These are phyloP conservation scores for Patiria miniata DNA, from an alignment of 35 echinoderm and acorn worm species.

Conservation along the genomic window DNA sequence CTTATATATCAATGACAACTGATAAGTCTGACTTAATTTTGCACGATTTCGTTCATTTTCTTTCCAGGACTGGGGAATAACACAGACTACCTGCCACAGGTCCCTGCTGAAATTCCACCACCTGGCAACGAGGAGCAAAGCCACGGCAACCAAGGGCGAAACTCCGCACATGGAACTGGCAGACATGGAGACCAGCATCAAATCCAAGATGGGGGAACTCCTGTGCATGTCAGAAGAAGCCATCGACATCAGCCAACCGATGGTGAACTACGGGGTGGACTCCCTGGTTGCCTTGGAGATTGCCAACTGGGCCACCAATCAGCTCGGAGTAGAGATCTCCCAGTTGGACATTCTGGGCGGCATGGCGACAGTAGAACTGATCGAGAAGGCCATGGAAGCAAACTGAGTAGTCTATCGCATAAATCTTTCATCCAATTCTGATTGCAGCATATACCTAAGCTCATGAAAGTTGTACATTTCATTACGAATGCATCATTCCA, in stretches of 20 bases:
- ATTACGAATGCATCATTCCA: too few species aligned
- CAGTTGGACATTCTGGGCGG: constrained; percentile 35
- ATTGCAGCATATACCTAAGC: too few species aligned
- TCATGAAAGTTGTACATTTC: too few species aligned
- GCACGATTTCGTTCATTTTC: neutral
- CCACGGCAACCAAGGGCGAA: neutral
- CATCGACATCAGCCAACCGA: constrained; percentile 32
- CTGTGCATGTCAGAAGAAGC: constrained; percentile 35
- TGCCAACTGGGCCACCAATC: constrained; percentile 36
- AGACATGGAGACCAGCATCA: constrained; percentile 29
- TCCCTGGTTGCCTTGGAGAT: constrained; percentile 42
- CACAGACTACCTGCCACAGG: constrained; percentile 27
- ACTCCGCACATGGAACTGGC: neutral
- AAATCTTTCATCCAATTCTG: neutral
- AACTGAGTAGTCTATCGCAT: neutral
- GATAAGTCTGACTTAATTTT: too few species aligned
- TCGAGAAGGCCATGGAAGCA: constrained; percentile 16
- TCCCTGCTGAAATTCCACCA: constrained; percentile 28
- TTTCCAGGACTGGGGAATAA: constrained; percentile 27
- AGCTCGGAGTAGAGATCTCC: constrained; percentile 23
- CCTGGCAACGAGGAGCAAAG: constrained; percentile 16
- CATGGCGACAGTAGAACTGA: constrained; percentile 21
- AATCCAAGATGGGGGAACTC: constrained; percentile 37
- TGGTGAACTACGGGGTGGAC: constrained; percentile 38
- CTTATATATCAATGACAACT: too few species aligned